These are phyloP conservation scores for Laupala kohalensis DNA, from an alignment of 1,140 invertebrate species.

Conservation along the genomic window DNA sequence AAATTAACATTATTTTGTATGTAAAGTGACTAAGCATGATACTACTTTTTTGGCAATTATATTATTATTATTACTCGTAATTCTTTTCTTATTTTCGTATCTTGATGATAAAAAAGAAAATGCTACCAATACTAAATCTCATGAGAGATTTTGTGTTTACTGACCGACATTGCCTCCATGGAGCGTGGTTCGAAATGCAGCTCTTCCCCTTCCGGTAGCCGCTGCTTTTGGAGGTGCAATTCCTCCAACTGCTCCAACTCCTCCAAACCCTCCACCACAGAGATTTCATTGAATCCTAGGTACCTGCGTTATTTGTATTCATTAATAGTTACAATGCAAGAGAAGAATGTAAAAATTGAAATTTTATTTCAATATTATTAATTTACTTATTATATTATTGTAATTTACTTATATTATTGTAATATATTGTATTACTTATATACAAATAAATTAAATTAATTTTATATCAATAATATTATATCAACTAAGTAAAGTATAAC, in stretches of 20 bases:
- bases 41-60: too few relatives aligned
- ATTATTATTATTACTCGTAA: too few relatives aligned
- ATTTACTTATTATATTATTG: not conserved
- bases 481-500: not conserved
- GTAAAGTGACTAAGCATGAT: too few relatives aligned
- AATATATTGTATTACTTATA: not conserved
- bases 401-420: not conserved
- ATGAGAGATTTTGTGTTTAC: slow-evolving; percentile 16
- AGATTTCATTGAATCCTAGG: slow-evolving; percentile 49
- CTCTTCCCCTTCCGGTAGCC: slow-evolving; percentile 33
- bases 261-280: slow-evolving; percentile 51
- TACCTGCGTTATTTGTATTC: slow-evolving; percentile 33
- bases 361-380: not conserved
- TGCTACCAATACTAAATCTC: too few relatives aligned
- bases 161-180: slow-evolving; percentile 41
- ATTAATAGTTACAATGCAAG: too few relatives aligned
- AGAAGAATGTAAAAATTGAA: not conserved
- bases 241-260: slow-evolving; percentile 41
- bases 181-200: slow-evolving; percentile 54
- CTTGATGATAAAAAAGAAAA: too few relatives aligned
- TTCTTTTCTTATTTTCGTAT: too few relatives aligned
- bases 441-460: not conserved
- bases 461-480: not conserved
- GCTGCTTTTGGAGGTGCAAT: slow-evolving; percentile 52
- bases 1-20: too few relatives aligned